phyloP scores from a whole-genome alignment of 2,113 vertebrate genomes.

The Urocynchramus pylzowi region DNA sequence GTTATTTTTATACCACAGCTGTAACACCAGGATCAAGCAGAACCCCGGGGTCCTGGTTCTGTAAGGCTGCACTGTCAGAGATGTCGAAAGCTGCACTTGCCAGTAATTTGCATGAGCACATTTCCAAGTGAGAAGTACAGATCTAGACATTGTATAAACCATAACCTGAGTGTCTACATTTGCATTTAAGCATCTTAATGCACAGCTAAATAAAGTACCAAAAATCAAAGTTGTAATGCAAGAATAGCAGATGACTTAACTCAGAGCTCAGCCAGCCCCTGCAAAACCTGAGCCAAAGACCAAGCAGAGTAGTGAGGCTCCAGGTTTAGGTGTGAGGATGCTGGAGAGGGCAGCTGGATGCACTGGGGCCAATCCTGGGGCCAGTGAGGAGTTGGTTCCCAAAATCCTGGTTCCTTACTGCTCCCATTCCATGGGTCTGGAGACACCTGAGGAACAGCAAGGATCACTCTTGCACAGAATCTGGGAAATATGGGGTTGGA shows the following conservation, averaged over 20 bases:
- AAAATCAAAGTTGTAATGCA: background rate
- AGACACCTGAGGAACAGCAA: background rate
- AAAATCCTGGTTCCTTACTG: background rate
- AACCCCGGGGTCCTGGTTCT: background rate
- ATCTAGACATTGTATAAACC: background rate
- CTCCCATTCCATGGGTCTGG: background rate
- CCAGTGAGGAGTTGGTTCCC: background rate
- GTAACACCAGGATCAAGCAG: background rate
- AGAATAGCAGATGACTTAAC: background rate
- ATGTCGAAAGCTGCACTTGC: background rate
- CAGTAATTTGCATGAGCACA: background rate
- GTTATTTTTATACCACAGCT: background rate
- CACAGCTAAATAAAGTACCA: background rate
- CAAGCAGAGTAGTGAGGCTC: background rate
- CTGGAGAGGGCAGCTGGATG: background rate
- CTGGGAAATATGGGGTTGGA: rapidly evolving
- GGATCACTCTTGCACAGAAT: background rate
- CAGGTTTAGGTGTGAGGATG: background rate
- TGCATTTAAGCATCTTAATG: background rate
- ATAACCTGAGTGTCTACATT: background rate
- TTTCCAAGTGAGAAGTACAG: background rate
- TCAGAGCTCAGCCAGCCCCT: background rate
- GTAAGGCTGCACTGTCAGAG: background rate
- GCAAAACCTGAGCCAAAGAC: background rate
- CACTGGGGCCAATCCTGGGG: background rate